Evolutionary conservation across 2,888 invertebrate genomes (phyloP).

Genomic region (Sthenelais limicola): DNA sequence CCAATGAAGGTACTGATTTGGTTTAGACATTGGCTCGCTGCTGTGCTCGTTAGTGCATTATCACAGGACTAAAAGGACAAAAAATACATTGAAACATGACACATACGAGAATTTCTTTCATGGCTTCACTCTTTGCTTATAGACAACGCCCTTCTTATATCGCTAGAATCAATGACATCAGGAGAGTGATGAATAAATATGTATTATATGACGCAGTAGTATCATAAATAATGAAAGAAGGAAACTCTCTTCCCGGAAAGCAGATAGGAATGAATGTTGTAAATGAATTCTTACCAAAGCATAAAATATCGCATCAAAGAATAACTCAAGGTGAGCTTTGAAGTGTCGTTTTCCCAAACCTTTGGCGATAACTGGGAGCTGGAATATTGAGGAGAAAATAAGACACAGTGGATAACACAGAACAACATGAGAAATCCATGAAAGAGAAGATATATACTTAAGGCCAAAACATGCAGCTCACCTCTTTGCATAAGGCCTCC

Average conservation of each 20-base stretch:
- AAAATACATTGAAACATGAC: background rate
- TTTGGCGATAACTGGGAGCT: slow-evolving; percentile 73
- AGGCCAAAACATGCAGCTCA: too few relatives aligned
- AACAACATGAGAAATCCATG: too few relatives aligned
- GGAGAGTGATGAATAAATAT: background rate
- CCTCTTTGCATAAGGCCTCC: slow-evolving; percentile 75
- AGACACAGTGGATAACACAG: background rate
- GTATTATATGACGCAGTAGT: background rate
- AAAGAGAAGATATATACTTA: too few relatives aligned
- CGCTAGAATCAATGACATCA: background rate
- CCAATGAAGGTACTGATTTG: slow-evolving; percentile 74
- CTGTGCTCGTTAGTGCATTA: slow-evolving; percentile 74
- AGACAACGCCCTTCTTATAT: background rate
- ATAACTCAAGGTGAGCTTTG: slow-evolving; percentile 73
- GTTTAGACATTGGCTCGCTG: slow-evolving; percentile 74
- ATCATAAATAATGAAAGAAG: background rate
- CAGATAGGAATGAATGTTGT: background rate
- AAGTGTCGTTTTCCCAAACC: slow-evolving; percentile 75
- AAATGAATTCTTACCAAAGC: slow-evolving; percentile 71
- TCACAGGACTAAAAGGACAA: slow-evolving; percentile 72
- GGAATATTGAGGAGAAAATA: slow-evolving; percentile 40
- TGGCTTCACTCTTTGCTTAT: slow-evolving; percentile 1
- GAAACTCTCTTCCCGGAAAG: background rate
- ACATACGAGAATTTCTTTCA: background rate
- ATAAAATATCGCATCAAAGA: slow-evolving; percentile 75